phyloP scores from a whole-genome alignment of 2,113 vertebrate genomes.

The Dolichotis patagonum region DNA sequence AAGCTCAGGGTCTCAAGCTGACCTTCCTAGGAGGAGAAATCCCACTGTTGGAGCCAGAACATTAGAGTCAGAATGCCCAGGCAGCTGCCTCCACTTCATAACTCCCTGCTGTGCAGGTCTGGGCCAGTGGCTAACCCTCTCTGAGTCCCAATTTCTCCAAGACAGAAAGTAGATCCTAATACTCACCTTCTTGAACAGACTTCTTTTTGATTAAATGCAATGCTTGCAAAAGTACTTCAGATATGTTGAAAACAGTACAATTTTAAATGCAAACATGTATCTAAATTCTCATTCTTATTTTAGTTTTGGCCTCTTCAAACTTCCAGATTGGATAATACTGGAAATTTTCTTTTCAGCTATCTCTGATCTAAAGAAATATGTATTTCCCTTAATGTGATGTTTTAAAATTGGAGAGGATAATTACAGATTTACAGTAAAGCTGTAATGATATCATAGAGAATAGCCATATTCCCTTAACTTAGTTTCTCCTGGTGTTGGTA shows the following conservation, averaged over 20 bases:
- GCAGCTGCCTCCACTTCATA: not conserved
- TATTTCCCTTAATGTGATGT: not conserved
- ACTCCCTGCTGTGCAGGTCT: not conserved
- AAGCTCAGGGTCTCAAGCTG: not conserved
- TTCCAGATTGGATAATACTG: not conserved
- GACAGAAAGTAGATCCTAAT: not conserved
- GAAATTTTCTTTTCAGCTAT: not conserved
- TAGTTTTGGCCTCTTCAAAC: not conserved
- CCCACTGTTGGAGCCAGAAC: too few relatives aligned
- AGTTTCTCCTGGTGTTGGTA: not conserved
- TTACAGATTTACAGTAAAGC: conserved; percentile 23
- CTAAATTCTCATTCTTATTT: not conserved
- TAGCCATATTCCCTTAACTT: not conserved
- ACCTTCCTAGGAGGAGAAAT: not conserved
- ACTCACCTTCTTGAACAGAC: not conserved
- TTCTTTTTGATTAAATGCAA: not conserved
- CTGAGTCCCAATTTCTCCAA: not conserved
- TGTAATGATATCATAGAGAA: not conserved
- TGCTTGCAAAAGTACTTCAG: not conserved
- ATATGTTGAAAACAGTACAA: not conserved
- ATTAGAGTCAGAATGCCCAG: not conserved
- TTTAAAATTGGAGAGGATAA: not conserved
- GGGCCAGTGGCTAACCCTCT: not conserved
- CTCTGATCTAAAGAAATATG: not conserved
- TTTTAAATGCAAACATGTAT: not conserved